These are phyloP conservation scores for Cosmopolites sordidus DNA, from an alignment of 2,888 invertebrate genomes.

Conservation along the genomic window DNA sequence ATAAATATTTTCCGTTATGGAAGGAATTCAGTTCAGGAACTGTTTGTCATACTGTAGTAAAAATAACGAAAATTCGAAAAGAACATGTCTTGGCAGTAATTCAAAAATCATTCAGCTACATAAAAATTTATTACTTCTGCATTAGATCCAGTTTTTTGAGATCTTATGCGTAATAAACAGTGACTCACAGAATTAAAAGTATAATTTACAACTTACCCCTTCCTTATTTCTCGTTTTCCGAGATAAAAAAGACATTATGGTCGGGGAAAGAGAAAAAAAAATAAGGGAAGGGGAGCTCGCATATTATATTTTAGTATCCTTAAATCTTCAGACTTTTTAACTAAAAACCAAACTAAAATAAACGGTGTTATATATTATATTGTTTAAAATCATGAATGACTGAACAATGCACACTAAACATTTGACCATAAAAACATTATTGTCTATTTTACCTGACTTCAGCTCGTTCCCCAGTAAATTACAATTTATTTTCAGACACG, in stretches of 20 bases:
- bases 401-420: too few relatives aligned
- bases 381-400: too few relatives aligned
- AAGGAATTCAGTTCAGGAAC: too few relatives aligned
- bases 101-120: background rate
- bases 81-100: background rate
- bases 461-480: slow-evolving; percentile 9
- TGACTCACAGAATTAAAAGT: slow-evolving; percentile 33
- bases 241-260: slow-evolving; percentile 48
- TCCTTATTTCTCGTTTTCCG: slow-evolving; percentile 27
- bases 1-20: too few relatives aligned
- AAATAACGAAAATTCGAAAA: too few relatives aligned
- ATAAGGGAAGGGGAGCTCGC: too few relatives aligned
- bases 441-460: too few relatives aligned
- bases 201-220: slow-evolving; percentile 33
- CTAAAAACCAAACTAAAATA: too few relatives aligned
- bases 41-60: too few relatives aligned
- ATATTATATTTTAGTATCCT: background rate
- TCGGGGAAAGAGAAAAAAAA: slow-evolving; percentile 34
- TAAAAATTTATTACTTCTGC: background rate
- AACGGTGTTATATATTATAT: too few relatives aligned
- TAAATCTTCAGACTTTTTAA: background rate
- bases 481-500: slow-evolving; percentile 18
- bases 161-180: slow-evolving; percentile 32
- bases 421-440: too few relatives aligned
- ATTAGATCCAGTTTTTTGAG: slow-evolving; percentile 20